Conservation (phyloP, 2,888 invertebrate species). For the Nephrocerus scutellatus region DNA sequence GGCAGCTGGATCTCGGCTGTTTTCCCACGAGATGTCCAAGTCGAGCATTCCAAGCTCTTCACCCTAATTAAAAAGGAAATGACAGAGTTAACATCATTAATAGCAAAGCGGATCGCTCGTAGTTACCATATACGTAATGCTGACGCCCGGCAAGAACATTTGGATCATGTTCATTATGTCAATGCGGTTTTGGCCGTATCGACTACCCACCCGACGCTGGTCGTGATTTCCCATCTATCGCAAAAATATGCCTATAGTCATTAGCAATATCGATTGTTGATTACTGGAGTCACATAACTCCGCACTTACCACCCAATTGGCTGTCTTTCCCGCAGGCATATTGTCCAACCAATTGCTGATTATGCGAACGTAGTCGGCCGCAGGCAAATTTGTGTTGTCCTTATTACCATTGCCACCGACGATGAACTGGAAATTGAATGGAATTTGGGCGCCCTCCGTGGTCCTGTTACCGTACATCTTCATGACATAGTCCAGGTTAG, state of each 20-base stretch:
- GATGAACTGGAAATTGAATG: conserved; percentile 62
- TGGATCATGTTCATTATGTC: conserved; percentile 74
- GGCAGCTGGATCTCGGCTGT: conserved; percentile 52
- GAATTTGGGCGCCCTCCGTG: conserved; percentile 52
- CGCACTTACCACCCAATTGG: conserved; percentile 63
- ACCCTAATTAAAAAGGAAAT: conserved; percentile 55
- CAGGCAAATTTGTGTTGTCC: conserved; percentile 36
- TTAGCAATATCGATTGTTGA: background rate
- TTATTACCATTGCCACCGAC: conserved; percentile 51
- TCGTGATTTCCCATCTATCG: conserved; percentile 66
- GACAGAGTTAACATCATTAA: no score
- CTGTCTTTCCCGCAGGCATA: conserved; percentile 50
- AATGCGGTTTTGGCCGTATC: conserved; percentile 59
- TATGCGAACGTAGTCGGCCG: conserved; percentile 49
- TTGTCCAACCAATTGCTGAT: conserved; percentile 55
- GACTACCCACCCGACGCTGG: conserved; percentile 56
- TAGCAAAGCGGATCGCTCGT: background rate
- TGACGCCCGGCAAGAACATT: conserved; percentile 58
- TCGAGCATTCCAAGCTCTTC: conserved; percentile 45
- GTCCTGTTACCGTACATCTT: conserved; percentile 54
- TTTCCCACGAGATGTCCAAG: conserved; percentile 53
- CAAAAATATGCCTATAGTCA: background rate
- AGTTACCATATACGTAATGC: conserved; percentile 54
- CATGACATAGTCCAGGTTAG: conserved; percentile 49
- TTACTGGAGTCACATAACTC: background rate